Base-by-base conservation (phyloP, 2,113 vertebrate species). In the Nothocercus nigrocapillus region DNA sequence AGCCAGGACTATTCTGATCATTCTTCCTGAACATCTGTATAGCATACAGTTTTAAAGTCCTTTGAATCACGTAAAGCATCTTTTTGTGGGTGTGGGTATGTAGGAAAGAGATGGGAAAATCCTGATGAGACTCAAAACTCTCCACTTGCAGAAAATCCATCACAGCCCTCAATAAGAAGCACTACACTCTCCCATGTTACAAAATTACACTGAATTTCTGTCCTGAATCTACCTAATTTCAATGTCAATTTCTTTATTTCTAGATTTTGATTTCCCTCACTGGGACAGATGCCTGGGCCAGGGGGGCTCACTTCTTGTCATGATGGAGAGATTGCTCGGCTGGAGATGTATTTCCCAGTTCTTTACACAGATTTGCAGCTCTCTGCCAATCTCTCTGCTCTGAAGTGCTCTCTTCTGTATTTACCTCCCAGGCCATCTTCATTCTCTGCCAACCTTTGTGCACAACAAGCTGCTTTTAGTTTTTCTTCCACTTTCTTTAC, bases 401-500 rank as follows among this genome's bases (percentile, higher is more conserved):
- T 32, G 24, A 77, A 88, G n/a, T 13, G 32, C 61, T 16, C 30
- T 87, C 25, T 77, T n/a, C 64, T 14, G 79, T 45, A 49, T 42
- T 27, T 47, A 54, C 7, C 30, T 56, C 25, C 36, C 53, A 63
- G 27, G 30, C 15, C 53, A 58, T 75, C 17, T 38, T 90, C 32
- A 9, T 25, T 82, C 30, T 64, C 81, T 30, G 27, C 9, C 6
- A 58, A 12, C 40, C 34, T 70, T 82, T 66, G 8, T 27, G 22
- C 4, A 13, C 44, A 75, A 51, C 5, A 13, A 1, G 7, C 5
- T 38, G 83, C 54, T 85, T 83, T 28, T 7, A 49, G 21, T 30
- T 92, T 96, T 79, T 32, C 47, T 72, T 89, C 28, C 38, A 38
- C n/a, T n/a, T n/a, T n/a, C n/a, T n/a, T n/a, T n/a, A n/a, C 24